A percentile compares a stretch with the other conserved stretches of the same genome.
Evolutionary conservation across 2,113 vertebrate genomes (phyloP).

Genomic region (Chaetodon trifascialis): DNA sequence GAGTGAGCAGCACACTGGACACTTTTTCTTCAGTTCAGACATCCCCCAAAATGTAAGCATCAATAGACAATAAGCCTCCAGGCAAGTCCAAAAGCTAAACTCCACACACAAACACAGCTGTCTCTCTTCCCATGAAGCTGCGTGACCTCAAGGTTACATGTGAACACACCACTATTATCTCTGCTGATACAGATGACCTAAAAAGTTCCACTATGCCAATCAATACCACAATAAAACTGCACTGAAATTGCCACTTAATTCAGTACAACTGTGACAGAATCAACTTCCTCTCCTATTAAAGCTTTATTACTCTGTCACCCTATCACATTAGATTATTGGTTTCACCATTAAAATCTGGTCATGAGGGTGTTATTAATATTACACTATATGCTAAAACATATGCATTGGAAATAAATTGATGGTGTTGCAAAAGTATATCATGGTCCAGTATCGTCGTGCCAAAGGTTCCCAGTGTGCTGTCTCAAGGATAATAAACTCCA

Average conservation of each 20-base stretch:
- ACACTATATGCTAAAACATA: neutral
- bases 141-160: conserved; percentile 27
- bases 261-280: neutral
- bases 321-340: neutral
- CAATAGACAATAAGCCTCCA: neutral
- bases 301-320: neutral
- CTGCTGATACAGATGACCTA: neutral
- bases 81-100: neutral
- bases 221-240: neutral
- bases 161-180: neutral
- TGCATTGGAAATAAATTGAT: neutral
- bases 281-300: neutral
- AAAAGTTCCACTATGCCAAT: neutral
- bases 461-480: neutral
- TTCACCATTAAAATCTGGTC: neutral
- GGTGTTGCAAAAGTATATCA: neutral
- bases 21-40: neutral
- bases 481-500: neutral
- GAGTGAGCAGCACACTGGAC: neutral
- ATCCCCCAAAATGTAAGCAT: neutral
- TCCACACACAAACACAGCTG: conserved; percentile 53
- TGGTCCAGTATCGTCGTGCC: neutral
- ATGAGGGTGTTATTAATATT: neutral
- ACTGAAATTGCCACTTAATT: neutral
- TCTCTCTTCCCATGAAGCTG: conserved; percentile 45